Evolutionary conservation across 2,113 vertebrate genomes (phyloP).

Genomic region (Vulpes ferrilata): DNA sequence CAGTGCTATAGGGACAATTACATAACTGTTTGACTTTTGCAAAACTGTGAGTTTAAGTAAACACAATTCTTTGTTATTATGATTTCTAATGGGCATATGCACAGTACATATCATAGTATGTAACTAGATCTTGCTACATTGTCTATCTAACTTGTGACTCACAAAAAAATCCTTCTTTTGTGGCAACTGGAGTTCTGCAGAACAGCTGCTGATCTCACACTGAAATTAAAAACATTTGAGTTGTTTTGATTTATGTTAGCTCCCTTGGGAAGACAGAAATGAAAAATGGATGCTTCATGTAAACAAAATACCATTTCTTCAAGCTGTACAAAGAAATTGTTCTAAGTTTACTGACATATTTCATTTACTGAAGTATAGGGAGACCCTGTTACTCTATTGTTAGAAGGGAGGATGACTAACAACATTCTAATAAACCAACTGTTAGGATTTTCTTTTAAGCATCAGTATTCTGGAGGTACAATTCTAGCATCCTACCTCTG

Average conservation of each 20-base stretch:
- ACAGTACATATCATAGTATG: slow-evolving; percentile 81
- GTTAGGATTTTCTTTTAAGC: background rate
- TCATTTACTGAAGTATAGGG: slow-evolving; percentile 65
- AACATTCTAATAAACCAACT: background rate
- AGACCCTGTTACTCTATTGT: background rate
- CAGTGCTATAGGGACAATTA: slow-evolving; percentile 82
- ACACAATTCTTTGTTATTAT: slow-evolving; percentile 87
- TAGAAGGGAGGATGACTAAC: background rate
- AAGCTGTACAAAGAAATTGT: slow-evolving; percentile 51
- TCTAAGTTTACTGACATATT: slow-evolving; percentile 77
- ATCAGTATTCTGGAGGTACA: background rate
- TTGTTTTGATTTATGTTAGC: slow-evolving; percentile 89
- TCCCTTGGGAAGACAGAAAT: slow-evolving; percentile 86
- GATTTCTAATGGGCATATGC: slow-evolving; percentile 78
- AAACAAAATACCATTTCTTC: slow-evolving; percentile 86
- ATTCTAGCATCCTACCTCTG: background rate
- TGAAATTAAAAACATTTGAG: slow-evolving; percentile 88
- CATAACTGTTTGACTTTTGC: slow-evolving; percentile 85
- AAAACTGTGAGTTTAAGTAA: slow-evolving; percentile 84
- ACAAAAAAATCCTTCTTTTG: slow-evolving; percentile 82
- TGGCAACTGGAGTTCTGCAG: slow-evolving; percentile 87
- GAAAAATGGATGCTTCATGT: slow-evolving; percentile 88
- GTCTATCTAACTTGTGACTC: slow-evolving; percentile 87
- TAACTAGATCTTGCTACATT: slow-evolving; percentile 86
- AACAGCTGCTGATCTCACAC: slow-evolving; percentile 90